Evolutionary conservation across 2,113 vertebrate genomes (phyloP), one percentile per base, ranked within the genome.

Genomic region (Onychorhynchus coronatus): DNA sequence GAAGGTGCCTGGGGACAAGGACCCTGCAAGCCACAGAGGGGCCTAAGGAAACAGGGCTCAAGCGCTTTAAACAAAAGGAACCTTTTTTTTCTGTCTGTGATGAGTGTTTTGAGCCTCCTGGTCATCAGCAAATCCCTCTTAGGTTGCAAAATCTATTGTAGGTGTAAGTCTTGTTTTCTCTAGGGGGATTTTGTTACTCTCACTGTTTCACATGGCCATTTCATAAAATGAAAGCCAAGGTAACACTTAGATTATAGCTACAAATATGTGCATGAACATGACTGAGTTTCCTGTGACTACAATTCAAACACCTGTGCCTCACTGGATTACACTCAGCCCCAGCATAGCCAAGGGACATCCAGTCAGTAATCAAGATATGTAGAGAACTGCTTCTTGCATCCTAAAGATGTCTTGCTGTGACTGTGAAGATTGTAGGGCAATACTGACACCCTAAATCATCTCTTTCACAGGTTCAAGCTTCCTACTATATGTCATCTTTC

Each of bases 1-100:
- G 22, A 47, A 80, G 12, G 11, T 59, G 17, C 2, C 23, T 75
- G 23, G 30, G 27, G 18, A 30, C 33, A 55, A 20, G 47, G 55
- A 61, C 24, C 6, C 7, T 0, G 0, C 0, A 2, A 83, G 41
- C 17, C 82, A 33, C 80, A 68, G 47, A 58, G 25, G 20, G 25
- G 6, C 8, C 24, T 31, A 4, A 85, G 25, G 56, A 27, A 67
- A 31, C 31, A 44, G n/a, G n/a, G 22, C 33, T 50, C 16, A 58
- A 49, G 8, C 1, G 0, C n/a, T 12, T 2, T 18, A 31, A 95
- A 17, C 42, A 46, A 22, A 71, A 70, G 23, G 7, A 95, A 62
- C 4, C 4, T 17, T 47, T 18, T 55, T 46, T 77, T 37, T 67
- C 53, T 53, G 37, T 62, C 19, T 33, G 0, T 16, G 5, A 27